phyloP scores from a whole-genome alignment of 2,113 vertebrate species.

The Agelaius phoeniceus region DNA sequence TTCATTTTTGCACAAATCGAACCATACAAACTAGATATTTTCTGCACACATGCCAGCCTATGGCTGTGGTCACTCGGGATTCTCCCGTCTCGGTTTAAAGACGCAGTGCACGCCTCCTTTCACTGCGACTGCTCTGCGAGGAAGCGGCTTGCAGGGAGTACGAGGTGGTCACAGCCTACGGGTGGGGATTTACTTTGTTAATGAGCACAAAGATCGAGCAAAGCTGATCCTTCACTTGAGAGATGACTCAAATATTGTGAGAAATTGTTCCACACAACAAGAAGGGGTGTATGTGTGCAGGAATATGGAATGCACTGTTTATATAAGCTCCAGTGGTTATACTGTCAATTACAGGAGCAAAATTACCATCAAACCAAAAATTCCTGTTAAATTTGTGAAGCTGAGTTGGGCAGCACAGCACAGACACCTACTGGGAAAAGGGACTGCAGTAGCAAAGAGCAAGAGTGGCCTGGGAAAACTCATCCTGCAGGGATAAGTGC shows the following conservation, averaged over 20 bases:
- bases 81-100: background rate
- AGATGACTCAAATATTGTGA: background rate
- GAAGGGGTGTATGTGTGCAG: background rate
- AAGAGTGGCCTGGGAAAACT: background rate
- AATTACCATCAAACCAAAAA: background rate
- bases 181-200: background rate
- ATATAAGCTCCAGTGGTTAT: background rate
- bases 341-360: background rate
- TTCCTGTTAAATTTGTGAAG: background rate
- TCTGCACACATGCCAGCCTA: rapidly evolving
- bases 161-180: rapidly evolving
- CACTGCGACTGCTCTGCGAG: rapidly evolving
- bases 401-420: background rate
- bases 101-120: too few relatives aligned
- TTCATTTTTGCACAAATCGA: rapidly evolving
- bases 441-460: background rate
- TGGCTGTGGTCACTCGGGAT: too few relatives aligned
- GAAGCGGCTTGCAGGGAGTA: background rate
- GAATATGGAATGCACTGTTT: background rate
- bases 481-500: rapidly evolving
- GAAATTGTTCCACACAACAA: background rate
- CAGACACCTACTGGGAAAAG: background rate
- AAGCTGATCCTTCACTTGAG: background rate
- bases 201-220: background rate
- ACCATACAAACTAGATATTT: background rate